Evolutionary conservation across 1,140 invertebrate species (phyloP).

Genomic region (Orussus abietinus): DNA sequence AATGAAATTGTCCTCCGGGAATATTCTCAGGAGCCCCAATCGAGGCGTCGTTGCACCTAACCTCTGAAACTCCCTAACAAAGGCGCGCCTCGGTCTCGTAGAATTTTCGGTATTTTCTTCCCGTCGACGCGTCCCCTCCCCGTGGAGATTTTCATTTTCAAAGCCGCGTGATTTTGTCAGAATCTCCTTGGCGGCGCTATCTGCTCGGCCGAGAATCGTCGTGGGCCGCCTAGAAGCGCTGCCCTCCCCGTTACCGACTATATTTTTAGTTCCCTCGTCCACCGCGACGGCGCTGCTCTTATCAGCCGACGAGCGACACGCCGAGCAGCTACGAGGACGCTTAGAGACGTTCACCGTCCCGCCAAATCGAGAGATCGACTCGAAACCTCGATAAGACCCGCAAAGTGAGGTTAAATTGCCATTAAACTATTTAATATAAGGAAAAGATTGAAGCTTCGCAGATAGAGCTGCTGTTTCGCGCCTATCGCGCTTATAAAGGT

Average conservation of each 20-base stretch:
- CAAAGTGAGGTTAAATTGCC: too few relatives aligned
- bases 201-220: constrained; percentile 1
- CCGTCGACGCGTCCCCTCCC: not conserved
- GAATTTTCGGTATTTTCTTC: constrained; percentile 11
- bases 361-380: too few relatives aligned
- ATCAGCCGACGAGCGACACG: too few relatives aligned
- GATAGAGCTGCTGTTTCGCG: too few relatives aligned
- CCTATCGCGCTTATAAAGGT: too few relatives aligned
- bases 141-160: constrained; percentile 14
- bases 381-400: too few relatives aligned
- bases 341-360: too few relatives aligned
- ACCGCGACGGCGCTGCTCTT: constrained; percentile 3
- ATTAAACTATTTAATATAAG: too few relatives aligned
- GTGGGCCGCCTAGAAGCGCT: constrained; percentile 11
- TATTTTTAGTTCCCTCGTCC: constrained; percentile 18
- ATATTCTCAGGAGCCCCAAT: too few relatives aligned
- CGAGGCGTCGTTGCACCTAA: not conserved
- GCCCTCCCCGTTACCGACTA: constrained; percentile 25
- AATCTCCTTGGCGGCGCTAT: not conserved
- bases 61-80: too few relatives aligned
- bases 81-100: constrained; percentile 9
- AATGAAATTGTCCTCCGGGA: constrained; percentile 1
- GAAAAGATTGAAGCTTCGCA: too few relatives aligned
- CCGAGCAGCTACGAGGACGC: too few relatives aligned
- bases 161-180: constrained; percentile 17